Evolutionary conservation across 2,888 invertebrate genomes (phyloP), one percentile per base, ranked within the genome.

Genomic region (Meganola albula): DNA sequence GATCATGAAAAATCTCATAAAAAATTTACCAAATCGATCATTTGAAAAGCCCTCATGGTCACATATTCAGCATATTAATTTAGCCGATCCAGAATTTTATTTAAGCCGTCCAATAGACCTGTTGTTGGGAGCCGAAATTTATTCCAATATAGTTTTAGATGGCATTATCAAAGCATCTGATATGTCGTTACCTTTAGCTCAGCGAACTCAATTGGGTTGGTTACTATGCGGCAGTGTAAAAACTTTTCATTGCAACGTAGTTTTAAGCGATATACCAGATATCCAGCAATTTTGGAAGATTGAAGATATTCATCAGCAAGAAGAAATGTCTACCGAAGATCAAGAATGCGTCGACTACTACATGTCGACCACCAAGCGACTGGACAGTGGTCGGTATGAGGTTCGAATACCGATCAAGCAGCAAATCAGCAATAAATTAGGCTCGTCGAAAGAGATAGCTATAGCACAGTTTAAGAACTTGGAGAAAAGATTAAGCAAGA

Each of bases 1-100:
- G 1, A 28, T 34, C 1, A 34, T 34, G 34, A 29, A 29, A 2
- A 29, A 10, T 6, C 9, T 24, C 2, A 14, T 29, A 0, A 25
- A 25, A 10, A 22, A 29, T 1, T 9, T 29, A 13, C 34, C 34
- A 4, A 14, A 9, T 5, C 7, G 7, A 1, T 13, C 24, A 7
- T 34, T 34, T 9, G 6, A 9, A 1, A 25, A 20, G 3, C 14
- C 28, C 3, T 8, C 10, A 0, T 29, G 34, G 34, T 3, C 20
- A 1, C 8, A 21, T 16, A 10, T 23, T 1, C 8, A 25, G 6
- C 13, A 25, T n/a, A 20, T 34, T n/a, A 5, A 25, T 1, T n/a
- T 34, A 11, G 34, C 34, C 1, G 34, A 34, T 5, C 28, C 24
- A 1, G 22, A 34, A 0, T 34, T 25, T 14, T 10, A 28, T 16